Conservation (phyloP, 2,888 invertebrate species). For the Strigamia crassipes region DNA sequence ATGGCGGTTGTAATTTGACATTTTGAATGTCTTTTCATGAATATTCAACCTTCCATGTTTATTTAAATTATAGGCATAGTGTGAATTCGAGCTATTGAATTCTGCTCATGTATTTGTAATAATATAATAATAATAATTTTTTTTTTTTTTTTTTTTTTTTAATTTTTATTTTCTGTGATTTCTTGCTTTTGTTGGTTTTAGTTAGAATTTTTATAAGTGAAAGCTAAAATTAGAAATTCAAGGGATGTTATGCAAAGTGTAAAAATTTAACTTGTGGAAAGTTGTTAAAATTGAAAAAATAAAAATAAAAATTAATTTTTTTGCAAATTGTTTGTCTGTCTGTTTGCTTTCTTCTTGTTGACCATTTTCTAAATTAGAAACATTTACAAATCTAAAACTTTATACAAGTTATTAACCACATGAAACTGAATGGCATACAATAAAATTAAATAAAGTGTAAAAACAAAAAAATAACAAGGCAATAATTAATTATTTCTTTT, state of each 20-base stretch:
- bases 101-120: constrained; percentile 1
- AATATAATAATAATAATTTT: background rate
- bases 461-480: background rate
- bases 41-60: background rate
- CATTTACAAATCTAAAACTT: background rate
- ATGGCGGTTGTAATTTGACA: too few species aligned
- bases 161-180: too few species aligned
- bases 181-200: background rate
- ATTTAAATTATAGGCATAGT: background rate
- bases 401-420: background rate
- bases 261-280: background rate
- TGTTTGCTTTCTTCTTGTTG: background rate
- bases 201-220: constrained; percentile 4
- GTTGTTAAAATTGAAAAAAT: background rate
- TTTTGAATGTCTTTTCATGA: background rate
- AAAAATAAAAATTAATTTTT: background rate
- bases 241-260: background rate
- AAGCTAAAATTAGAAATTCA: background rate
- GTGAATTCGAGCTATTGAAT: background rate
- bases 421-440: background rate
- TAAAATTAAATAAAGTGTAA: constrained; percentile 8
- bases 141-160: too few species aligned
- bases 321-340: background rate
- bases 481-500: background rate
- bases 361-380: background rate